A percentile compares a stretch with the other conserved stretches of the same genome.
phyloP scores from a whole-genome alignment of 1,140 invertebrate genomes.

The Leptestheria dahalacensis region DNA sequence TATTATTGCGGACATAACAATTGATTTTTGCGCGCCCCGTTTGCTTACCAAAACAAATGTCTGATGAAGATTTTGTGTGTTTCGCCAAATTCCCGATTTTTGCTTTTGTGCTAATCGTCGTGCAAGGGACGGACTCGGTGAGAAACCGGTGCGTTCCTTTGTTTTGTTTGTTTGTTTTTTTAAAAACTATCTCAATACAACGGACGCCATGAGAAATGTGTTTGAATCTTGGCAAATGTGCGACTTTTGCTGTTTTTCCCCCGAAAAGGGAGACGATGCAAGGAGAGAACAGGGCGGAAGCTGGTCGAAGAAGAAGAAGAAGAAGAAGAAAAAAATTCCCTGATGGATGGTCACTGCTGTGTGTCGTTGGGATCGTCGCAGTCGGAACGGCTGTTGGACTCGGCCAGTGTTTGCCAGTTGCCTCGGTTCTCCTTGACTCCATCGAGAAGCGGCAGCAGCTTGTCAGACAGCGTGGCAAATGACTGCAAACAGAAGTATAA shows the following conservation, averaged over 20 bases:
- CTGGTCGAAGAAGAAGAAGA: too few species aligned
- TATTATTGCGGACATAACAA: too few species aligned
- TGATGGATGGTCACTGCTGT: neutral
- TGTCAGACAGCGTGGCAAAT: conserved; percentile 59
- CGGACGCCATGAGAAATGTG: neutral
- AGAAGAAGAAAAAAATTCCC: neutral
- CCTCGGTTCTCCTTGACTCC: conserved; percentile 67
- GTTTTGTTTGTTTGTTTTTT: too few species aligned
- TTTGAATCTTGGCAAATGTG: too few species aligned
- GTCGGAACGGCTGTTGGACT: conserved; percentile 16
- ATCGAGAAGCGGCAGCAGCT: conserved; percentile 60
- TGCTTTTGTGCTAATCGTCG: too few species aligned
- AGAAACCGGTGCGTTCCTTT: too few species aligned
- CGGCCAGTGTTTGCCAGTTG: conserved; percentile 63
- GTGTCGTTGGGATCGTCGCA: conserved; percentile 3
- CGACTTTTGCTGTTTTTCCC: neutral
- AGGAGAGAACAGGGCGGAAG: neutral
- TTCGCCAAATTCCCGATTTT: too few species aligned
- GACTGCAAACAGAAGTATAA: conserved; percentile 41
- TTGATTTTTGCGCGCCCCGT: too few species aligned
- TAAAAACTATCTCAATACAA: too few species aligned
- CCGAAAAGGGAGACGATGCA: neutral
- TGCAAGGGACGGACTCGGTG: too few species aligned
- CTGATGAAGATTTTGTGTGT: too few species aligned
- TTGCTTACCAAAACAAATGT: too few species aligned